phyloP scores from a whole-genome alignment of 1,140 invertebrate genomes.

The Chironomus tepperi region DNA sequence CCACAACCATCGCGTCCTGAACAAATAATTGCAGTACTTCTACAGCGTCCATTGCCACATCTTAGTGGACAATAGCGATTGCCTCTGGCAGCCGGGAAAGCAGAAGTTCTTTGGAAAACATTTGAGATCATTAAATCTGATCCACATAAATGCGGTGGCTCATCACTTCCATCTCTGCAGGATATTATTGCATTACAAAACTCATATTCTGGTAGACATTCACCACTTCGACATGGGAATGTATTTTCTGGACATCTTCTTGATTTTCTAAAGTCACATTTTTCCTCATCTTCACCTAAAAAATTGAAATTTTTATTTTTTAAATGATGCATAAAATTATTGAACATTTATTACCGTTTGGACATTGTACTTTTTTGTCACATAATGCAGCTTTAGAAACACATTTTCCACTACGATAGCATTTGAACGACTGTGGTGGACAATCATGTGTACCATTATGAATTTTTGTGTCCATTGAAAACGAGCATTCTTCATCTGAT shows the following conservation, averaged over 20 bases:
- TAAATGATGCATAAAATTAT: no score
- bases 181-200: conserved; percentile 83
- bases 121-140: conserved; percentile 39
- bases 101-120: conserved; percentile 36
- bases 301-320: no score
- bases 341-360: conserved; percentile 39
- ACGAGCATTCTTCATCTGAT: conserved; percentile 67
- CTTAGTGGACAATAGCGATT: conserved; percentile 57
- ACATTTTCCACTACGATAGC: conserved; percentile 55
- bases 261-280: conserved; percentile 52
- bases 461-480: conserved; percentile 24
- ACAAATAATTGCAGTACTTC: conserved; percentile 77
- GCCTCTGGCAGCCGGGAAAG: conserved; percentile 26
- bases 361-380: conserved; percentile 68
- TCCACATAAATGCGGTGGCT: conserved; percentile 63
- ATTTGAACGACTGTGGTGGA: conserved; percentile 51
- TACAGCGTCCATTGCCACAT: conserved; percentile 76
- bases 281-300: conserved; percentile 67
- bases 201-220: conserved; percentile 78
- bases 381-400: conserved; percentile 65
- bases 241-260: conserved; percentile 65
- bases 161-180: conserved; percentile 77
- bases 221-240: conserved; percentile 71
- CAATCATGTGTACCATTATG: conserved; percentile 34
- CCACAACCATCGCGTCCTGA: conserved; percentile 83